These are phyloP conservation scores for Eupeodes luniger DNA, from an alignment of 2,888 invertebrate species.

Conservation along the genomic window DNA sequence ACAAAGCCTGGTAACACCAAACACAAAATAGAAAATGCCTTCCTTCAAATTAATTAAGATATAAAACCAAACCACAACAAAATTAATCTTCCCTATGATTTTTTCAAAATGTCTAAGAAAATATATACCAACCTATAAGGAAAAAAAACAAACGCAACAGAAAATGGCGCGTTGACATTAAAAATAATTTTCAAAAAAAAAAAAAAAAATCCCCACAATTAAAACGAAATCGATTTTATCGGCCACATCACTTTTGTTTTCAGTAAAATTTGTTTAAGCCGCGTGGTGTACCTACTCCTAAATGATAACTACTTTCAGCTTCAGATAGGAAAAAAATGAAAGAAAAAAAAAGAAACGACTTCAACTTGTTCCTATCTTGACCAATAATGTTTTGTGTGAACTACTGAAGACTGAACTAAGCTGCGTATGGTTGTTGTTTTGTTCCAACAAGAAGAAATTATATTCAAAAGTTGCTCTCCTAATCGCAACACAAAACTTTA, in stretches of 20 bases:
- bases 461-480: conserved; percentile 17
- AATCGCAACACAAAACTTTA: conserved; percentile 61
- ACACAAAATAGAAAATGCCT: background rate
- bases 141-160: conserved; percentile 13
- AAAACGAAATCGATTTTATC: conserved; percentile 72
- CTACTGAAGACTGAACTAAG: background rate
- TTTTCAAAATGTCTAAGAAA: background rate
- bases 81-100: background rate
- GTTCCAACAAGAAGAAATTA: conserved; percentile 8
- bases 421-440: conserved; percentile 21
- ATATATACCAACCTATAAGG: background rate
- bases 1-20: conserved; percentile 5
- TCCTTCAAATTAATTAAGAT: background rate
- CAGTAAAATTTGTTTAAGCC: conserved; percentile 42
- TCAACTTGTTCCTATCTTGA: conserved; percentile 22
- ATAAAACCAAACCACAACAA: conserved; percentile 5
- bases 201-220: conserved; percentile 25
- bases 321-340: background rate
- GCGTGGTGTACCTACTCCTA: conserved; percentile 42
- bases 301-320: conserved; percentile 48
- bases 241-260: conserved; percentile 54
- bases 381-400: background rate
- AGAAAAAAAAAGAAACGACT: conserved; percentile 9
- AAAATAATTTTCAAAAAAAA: conserved; percentile 21
- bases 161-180: conserved; percentile 71